A percentile compares a stretch with the other conserved stretches of the same genome.
Evolutionary conservation across 2,888 invertebrate species (phyloP).

Genomic region (Liodrosophila aerea): DNA sequence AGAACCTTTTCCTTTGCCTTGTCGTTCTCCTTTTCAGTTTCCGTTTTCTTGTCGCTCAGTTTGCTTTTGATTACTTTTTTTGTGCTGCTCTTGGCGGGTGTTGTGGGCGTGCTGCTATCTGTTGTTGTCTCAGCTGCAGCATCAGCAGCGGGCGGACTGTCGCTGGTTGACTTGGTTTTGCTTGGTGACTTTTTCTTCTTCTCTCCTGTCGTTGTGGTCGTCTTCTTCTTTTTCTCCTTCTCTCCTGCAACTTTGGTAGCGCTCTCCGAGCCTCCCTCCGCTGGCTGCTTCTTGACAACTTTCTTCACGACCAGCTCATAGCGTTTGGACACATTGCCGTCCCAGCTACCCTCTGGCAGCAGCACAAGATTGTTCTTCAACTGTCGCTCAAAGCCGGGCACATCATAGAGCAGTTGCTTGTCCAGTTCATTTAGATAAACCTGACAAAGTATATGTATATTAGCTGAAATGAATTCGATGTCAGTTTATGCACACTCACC

Average conservation of each 20-base stretch:
- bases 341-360: slow-evolving; percentile 77
- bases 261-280: slow-evolving; percentile 5
- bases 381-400: slow-evolving; percentile 76
- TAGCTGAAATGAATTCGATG: not conserved
- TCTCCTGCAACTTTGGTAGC: slow-evolving; percentile 12
- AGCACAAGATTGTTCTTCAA: slow-evolving; percentile 78
- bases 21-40: not conserved
- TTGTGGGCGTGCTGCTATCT: slow-evolving; percentile 17
- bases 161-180: slow-evolving; percentile 50
- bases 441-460: slow-evolving; percentile 39
- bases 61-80: slow-evolving; percentile 32
- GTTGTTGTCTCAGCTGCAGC: slow-evolving; percentile 11
- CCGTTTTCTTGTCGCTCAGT: slow-evolving; percentile 10
- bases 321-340: slow-evolving; percentile 75
- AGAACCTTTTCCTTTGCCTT: too few relatives aligned
- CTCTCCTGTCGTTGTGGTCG: slow-evolving; percentile 32
- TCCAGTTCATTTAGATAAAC: slow-evolving; percentile 78
- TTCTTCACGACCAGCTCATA: slow-evolving; percentile 70
- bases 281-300: slow-evolving; percentile 23
- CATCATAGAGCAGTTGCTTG: slow-evolving; percentile 66
- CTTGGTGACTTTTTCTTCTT: slow-evolving; percentile 62
- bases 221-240: slow-evolving; percentile 50
- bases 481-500: slow-evolving; percentile 50
- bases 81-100: slow-evolving; percentile 37
- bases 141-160: slow-evolving; percentile 19